Base-by-base conservation (phyloP, 2,888 invertebrate genomes). In the Ecdyonurus torrentis region DNA sequence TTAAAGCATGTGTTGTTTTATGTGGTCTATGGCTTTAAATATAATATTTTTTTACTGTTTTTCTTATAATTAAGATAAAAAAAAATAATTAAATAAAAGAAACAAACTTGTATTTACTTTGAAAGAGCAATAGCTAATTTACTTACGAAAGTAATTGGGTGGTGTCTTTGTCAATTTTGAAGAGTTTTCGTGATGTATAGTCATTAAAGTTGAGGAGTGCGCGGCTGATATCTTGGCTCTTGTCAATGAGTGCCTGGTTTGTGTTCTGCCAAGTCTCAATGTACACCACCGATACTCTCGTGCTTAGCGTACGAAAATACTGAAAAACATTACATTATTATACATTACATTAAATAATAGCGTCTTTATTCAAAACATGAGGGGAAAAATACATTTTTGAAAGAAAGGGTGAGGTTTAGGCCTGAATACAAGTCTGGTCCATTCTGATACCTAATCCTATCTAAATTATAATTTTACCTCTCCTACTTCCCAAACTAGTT, bases 181-280 rank as follows among this genome's bases (percentile, higher is more conserved):
- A 91, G 68, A 96, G 81, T 72, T 90, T 87, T 70, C 90, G 81
- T 67, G 88, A 83, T 65, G 88, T 86, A 79, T 96, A 97, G 75
- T 93, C 91, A 77, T 91, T 90, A 77, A 97, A 92, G 77, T 89
- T 91, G 72, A 86, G 84, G 74, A 98, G 84, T 67, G 94, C 91
- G 70, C 87, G 83, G 64, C 89, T 85, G 74, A 96, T 92, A 77
- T 94, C 92, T 74, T 87, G 86, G 73, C 84, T 86, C 68, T 89
- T 82, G 72, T 88, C 87, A 69, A 92, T 87, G 70, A 82, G 81
- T 5, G 86, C 87, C 73, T 91, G 89, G 78, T 98, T 92, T 20
- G 85, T 85, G 68, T 91, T 89, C 76, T 89, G 88, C 98, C 98
- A 98, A 64, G 95, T 91, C 79, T 98, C 97, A 74, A 95, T 88